Conservation (phyloP, 2,888 invertebrate genomes). For the Aleiodes testaceus region DNA sequence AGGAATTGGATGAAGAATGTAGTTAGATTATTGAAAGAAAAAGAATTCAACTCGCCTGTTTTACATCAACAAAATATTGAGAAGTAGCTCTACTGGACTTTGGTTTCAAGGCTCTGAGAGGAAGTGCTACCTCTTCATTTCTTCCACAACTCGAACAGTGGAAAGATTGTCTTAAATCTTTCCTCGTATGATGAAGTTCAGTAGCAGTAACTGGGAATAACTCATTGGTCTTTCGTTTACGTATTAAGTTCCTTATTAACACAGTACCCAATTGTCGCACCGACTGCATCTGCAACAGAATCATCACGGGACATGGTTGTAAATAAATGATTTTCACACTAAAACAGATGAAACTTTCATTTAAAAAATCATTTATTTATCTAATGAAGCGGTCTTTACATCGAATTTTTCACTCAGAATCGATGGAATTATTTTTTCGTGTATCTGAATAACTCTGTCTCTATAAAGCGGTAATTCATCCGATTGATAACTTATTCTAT, state of each 20-base stretch:
- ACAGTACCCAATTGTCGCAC: slow-evolving; percentile 51
- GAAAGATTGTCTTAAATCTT: slow-evolving; percentile 50
- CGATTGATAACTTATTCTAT: slow-evolving; percentile 69
- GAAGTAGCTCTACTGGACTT: slow-evolving; percentile 55
- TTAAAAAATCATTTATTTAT: slow-evolving; percentile 29
- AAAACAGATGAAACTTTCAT: neutral
- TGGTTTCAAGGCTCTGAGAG: slow-evolving; percentile 63
- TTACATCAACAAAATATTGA: slow-evolving; percentile 65
- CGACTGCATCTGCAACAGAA: slow-evolving; percentile 58
- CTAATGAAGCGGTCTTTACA: slow-evolving; percentile 45
- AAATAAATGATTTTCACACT: neutral
- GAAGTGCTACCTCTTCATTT: slow-evolving; percentile 50
- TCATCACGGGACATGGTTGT: neutral
- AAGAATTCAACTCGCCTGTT: slow-evolving; percentile 56
- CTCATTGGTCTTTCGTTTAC: slow-evolving; percentile 44
- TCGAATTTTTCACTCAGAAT: slow-evolving; percentile 57
- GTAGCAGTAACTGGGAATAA: slow-evolving; percentile 20
- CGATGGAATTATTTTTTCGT: slow-evolving; percentile 64
- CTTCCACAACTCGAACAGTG: slow-evolving; percentile 48
- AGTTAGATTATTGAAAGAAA: too few relatives aligned
- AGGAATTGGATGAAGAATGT: too few relatives aligned
- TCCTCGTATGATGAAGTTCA: slow-evolving; percentile 8
- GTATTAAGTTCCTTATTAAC: slow-evolving; percentile 44
- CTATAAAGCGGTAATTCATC: slow-evolving; percentile 65
- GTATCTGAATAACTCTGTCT: slow-evolving; percentile 66